Base-by-base conservation (phyloP, 2,888 invertebrate genomes). In the Xestia rhomboidea region DNA sequence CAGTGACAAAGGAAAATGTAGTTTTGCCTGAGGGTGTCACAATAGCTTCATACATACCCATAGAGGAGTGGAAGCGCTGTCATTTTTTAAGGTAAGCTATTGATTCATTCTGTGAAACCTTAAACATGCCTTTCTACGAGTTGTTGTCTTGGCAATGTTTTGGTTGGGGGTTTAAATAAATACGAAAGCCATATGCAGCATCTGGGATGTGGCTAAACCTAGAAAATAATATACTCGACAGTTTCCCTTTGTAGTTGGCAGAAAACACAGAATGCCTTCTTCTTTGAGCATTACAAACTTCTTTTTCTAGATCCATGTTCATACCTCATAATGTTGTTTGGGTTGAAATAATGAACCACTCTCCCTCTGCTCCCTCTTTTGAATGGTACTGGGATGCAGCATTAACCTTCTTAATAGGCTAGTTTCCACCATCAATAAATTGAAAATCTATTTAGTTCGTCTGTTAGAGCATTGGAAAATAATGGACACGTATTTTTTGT, bases 21-120 rank as follows among this genome's bases (percentile, higher is more conserved):
- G 77, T 85, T 21, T 77, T 95, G 34, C 90, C 95, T 38, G 91
- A 94, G 66, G 78, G 86, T 34, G 57, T 89, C 49, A 81, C 94
- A 11, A 93, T 95, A 77, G 94, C 93, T 49, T 93, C 97, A n/a
- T 85, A 90, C 44, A 93, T 95, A 81, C 98, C 99, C 5, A 97
- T 98, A 68, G 97, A 98, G 90, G 98, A 98, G 93, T 93, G 96
- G 89, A 96, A 96, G 80, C 96, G 98, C 70, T 97, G 97, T 84
- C 96, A 95, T 86, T 97, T 97, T 92, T 44, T 97, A 57, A 97
- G 97, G 98, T 98, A 95, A n/a, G n/a, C 10, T 24, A 34, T 21
- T 49, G 1, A 13, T 34, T 18, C 0, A 44, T 24, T 41, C 11
- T 7, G 21, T 18, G n/a, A 27, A 8, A n/a, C 24, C 7, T 34